Evolutionary conservation across 2,113 vertebrate genomes (phyloP).

Genomic region (Marmota flaviventris): DNA sequence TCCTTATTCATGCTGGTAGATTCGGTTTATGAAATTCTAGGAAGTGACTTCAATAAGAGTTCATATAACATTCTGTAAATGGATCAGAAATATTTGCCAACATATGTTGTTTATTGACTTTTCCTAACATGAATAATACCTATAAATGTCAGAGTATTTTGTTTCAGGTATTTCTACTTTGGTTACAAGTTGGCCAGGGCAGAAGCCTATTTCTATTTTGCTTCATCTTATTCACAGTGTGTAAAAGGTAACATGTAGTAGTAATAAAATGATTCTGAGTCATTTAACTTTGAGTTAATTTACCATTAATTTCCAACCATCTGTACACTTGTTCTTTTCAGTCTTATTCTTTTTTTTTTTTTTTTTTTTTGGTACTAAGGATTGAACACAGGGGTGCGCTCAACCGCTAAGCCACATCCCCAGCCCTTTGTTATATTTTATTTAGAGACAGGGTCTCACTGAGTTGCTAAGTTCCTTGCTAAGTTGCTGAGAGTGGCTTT

Average conservation of each 20-base stretch:
- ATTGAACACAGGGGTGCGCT: too few relatives aligned
- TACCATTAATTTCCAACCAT: not conserved
- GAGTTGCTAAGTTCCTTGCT: too few relatives aligned
- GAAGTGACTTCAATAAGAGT: not conserved
- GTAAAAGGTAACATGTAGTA: not conserved
- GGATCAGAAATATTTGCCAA: not conserved
- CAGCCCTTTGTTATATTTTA: too few relatives aligned
- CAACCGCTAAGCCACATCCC: too few relatives aligned
- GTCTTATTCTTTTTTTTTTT: too few relatives aligned
- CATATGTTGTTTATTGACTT: not conserved
- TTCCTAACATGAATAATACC: not conserved
- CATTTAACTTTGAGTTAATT: not conserved
- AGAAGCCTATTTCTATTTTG: not conserved
- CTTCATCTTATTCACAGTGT: not conserved
- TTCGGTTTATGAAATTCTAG: conserved; percentile 17
- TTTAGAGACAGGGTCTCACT: too few relatives aligned
- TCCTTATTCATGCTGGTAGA: not conserved
- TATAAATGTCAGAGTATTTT: not conserved
- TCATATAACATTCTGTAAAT: not conserved
- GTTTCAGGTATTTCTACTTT: not conserved
- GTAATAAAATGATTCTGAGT: not conserved
- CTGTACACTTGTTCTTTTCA: not conserved
- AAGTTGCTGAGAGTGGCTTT: too few relatives aligned
- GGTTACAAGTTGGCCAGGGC: not conserved
- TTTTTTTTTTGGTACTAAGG: too few relatives aligned